Evolutionary conservation across 2,797 vertebrate genomes (phyloP).

Genomic region (Apogon talboti): DNA sequence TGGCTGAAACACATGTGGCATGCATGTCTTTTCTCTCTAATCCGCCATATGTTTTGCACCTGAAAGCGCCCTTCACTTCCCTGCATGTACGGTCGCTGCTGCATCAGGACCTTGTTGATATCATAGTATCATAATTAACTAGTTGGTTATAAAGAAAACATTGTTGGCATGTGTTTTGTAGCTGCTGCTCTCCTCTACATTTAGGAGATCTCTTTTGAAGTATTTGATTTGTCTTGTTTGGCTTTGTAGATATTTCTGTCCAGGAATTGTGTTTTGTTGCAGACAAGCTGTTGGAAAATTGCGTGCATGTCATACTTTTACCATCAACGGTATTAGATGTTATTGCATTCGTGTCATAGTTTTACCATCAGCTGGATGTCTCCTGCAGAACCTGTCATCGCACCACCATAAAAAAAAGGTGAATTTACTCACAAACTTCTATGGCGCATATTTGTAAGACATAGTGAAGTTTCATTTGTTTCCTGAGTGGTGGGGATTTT

Average conservation of each 20-base stretch:
- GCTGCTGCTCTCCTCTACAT: constrained; percentile 23
- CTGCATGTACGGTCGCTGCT: constrained; percentile 6
- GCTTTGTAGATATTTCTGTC: constrained; percentile 49
- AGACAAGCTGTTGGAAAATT: constrained; percentile 49
- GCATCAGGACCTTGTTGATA: constrained; percentile 43
- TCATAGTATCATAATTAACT: constrained; percentile 18
- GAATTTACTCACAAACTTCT: constrained; percentile 18
- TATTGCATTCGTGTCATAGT: constrained; percentile 41
- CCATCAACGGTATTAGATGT: constrained; percentile 22
- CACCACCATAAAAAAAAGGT: constrained; percentile 18
- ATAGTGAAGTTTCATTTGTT: constrained; percentile 42
- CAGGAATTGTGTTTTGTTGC: constrained; percentile 34
- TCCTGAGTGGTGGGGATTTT: constrained; percentile 60
- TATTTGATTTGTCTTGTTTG: constrained; percentile 39
- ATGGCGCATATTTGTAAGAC: constrained; percentile 22
- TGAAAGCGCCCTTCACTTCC: constrained; percentile 53
- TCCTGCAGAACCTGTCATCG: constrained; percentile 2
- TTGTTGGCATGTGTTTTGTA: constrained; percentile 39
- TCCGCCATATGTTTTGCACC: constrained; percentile 71
- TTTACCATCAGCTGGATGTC: constrained; percentile 7
- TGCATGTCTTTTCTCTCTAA: constrained; percentile 38
- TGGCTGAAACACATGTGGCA: constrained; percentile 51
- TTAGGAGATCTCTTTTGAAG: constrained; percentile 36
- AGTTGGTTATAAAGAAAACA: constrained; percentile 33
- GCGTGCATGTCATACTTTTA: constrained; percentile 56